phyloP scores from a whole-genome alignment of 2,888 invertebrate species.

The Eurytoma adleriae region DNA sequence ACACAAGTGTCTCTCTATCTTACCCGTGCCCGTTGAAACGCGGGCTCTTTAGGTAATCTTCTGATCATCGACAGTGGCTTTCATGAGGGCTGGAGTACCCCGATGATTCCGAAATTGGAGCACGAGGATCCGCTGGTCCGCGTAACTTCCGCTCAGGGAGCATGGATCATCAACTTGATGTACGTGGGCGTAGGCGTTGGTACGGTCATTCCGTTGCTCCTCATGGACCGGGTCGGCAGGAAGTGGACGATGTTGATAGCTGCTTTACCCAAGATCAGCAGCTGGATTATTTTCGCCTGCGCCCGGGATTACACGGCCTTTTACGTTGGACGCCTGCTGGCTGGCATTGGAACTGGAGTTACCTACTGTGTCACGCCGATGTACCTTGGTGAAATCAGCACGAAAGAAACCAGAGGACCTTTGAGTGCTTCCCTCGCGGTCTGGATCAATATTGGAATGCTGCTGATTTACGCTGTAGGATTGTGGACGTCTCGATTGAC shows the following conservation, averaged over 20 bases:
- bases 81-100: conserved; percentile 74
- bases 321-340: conserved; percentile 68
- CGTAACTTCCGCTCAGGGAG: conserved; percentile 62
- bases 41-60: conserved; percentile 67
- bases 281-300: conserved; percentile 70
- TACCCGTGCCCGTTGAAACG: not conserved
- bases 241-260: conserved; percentile 71
- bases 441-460: conserved; percentile 69
- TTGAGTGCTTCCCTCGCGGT: conserved; percentile 69
- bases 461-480: conserved; percentile 69
- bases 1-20: not conserved
- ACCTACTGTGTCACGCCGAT: conserved; percentile 72
- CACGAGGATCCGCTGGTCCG: conserved; percentile 63
- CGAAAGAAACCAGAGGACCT: conserved; percentile 70
- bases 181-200: conserved; percentile 72
- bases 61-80: conserved; percentile 72
- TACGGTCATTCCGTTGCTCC: conserved; percentile 68
- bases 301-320: conserved; percentile 63
- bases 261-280: conserved; percentile 70
- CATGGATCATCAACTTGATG: conserved; percentile 69
- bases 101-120: conserved; percentile 70
- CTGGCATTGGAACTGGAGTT: conserved; percentile 71
- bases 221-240: conserved; percentile 72
- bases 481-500: conserved; percentile 57
- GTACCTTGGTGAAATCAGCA: conserved; percentile 72